These are phyloP conservation scores for Electrophaes corylata DNA, from an alignment of 2,888 invertebrate genomes.

Conservation along the genomic window DNA sequence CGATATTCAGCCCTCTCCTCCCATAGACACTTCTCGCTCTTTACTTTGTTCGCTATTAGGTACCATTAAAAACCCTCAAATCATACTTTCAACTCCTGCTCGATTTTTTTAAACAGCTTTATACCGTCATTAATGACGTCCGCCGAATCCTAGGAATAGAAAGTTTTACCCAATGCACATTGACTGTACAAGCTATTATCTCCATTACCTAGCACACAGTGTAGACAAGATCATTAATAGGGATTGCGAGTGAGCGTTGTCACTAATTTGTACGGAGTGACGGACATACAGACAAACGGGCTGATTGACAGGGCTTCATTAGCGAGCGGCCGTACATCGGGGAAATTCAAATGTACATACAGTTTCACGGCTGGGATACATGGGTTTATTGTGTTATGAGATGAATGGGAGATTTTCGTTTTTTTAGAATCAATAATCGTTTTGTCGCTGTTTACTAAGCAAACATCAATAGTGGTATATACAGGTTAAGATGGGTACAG, in stretches of 20 bases:
- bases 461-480: too few relatives aligned
- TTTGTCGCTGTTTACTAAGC: too few relatives aligned
- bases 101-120: too few relatives aligned
- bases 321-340: conserved; percentile 45
- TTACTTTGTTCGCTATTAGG: too few relatives aligned
- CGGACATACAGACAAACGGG: conserved; percentile 61
- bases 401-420: neutral
- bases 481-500: too few relatives aligned
- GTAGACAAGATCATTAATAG: conserved; percentile 38
- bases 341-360: conserved; percentile 29
- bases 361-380: conserved; percentile 10
- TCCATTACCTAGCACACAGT: conserved; percentile 16
- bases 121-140: neutral
- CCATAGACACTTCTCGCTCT: too few relatives aligned
- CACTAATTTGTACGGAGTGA: conserved; percentile 68
- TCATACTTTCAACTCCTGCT: too few relatives aligned
- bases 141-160: neutral
- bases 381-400: conserved; percentile 23
- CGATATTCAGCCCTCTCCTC: too few relatives aligned
- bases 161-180: neutral
- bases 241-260: conserved; percentile 50
- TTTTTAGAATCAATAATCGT: too few relatives aligned
- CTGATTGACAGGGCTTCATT: conserved; percentile 77
- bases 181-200: conserved; percentile 15
- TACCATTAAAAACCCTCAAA: too few relatives aligned